Percentiles rank a stretch among this genome's conserved stretches.
phyloP scores from a whole-genome alignment of 2,113 vertebrate species.

The Channa argus region DNA sequence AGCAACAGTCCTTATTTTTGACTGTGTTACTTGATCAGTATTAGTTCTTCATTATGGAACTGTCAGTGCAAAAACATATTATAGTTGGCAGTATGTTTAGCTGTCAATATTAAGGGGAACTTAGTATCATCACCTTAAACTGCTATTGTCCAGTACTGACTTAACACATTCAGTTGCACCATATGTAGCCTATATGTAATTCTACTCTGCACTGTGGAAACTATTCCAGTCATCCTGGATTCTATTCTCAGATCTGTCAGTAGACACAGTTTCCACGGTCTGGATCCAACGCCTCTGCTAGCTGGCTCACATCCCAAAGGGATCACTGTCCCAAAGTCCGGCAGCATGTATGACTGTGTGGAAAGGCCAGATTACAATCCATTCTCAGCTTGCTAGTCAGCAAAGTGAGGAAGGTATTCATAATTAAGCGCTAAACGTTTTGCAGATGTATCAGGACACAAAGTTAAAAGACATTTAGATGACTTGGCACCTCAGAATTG shows the following conservation, averaged over 20 bases:
- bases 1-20: background rate
- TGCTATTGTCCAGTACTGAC: background rate
- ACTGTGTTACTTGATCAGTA: too few relatives aligned
- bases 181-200: constrained; percentile 9
- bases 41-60: background rate
- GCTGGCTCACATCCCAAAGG: constrained; percentile 27
- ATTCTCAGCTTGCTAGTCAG: constrained; percentile 12
- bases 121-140: background rate
- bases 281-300: constrained; percentile 23
- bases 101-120: background rate
- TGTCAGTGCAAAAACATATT: background rate
- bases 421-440: background rate
- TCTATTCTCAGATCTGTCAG: constrained; percentile 61
- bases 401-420: background rate
- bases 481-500: background rate
- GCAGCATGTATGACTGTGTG: constrained; percentile 22
- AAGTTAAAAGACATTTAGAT: background rate
- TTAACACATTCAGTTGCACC: too few relatives aligned
- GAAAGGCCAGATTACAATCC: constrained; percentile 26
- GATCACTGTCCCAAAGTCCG: background rate
- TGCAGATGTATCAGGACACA: background rate
- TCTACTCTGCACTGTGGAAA: constrained; percentile 46
- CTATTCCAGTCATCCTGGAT: constrained; percentile 41
- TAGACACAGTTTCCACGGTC: constrained; percentile 13
- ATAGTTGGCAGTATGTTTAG: background rate